phyloP scores from a whole-genome alignment of 2,888 invertebrate species.

The Apamea crenata region DNA sequence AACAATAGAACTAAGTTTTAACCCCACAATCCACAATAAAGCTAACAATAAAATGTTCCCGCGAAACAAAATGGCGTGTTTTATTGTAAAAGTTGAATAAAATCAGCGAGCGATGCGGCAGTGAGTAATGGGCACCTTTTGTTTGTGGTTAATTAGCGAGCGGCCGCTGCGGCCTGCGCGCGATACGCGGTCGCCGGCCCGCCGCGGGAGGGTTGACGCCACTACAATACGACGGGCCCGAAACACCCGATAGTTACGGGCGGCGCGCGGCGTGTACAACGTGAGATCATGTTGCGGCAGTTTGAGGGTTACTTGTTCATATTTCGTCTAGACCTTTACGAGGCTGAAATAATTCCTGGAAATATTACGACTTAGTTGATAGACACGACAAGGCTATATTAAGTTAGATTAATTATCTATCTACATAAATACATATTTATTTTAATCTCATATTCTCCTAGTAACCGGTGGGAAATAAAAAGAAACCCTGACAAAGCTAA shows the following conservation, averaged over 20 bases:
- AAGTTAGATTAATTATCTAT: constrained; percentile 9
- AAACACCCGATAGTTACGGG: constrained; percentile 59
- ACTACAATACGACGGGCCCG: constrained; percentile 32
- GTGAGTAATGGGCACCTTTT: constrained; percentile 72
- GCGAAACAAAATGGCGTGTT: constrained; percentile 64
- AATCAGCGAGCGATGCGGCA: constrained; percentile 67
- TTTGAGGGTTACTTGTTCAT: constrained; percentile 5
- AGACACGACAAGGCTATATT: not conserved
- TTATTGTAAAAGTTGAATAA: constrained; percentile 68
- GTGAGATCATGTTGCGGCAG: constrained; percentile 21
- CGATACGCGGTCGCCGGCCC: constrained; percentile 47
- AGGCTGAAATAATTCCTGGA: not conserved
- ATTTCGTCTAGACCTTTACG: not conserved
- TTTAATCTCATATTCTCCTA: constrained; percentile 15
- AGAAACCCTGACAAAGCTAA: constrained; percentile 25
- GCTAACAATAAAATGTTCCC: constrained; percentile 63
- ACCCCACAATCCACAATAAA: constrained; percentile 51
- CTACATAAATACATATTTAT: constrained; percentile 35
- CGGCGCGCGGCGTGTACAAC: constrained; percentile 32
- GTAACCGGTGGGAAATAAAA: constrained; percentile 42
- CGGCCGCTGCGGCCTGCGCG: constrained; percentile 57
- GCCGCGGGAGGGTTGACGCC: constrained; percentile 49
- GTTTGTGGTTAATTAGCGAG: constrained; percentile 74
- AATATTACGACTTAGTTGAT: constrained; percentile 11
- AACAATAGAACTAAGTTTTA: constrained; percentile 61